These are phyloP conservation scores for Lepidochrysops patricia DNA, from an alignment of 2,888 invertebrate genomes.

Conservation along the genomic window DNA sequence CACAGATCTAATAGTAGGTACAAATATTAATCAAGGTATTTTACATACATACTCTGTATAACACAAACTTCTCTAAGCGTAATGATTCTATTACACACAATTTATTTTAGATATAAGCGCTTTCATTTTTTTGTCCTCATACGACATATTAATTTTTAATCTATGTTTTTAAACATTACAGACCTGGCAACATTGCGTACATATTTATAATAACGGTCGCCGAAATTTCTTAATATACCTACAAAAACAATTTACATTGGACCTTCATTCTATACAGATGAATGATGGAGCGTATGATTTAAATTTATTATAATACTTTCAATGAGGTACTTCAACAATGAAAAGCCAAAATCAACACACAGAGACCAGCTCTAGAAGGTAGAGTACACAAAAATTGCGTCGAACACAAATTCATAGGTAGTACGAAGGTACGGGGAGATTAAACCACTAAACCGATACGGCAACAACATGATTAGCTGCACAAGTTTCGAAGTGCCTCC, in stretches of 20 bases:
- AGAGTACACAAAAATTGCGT: constrained; percentile 41
- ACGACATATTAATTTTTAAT: constrained; percentile 36
- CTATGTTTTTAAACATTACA: constrained; percentile 36
- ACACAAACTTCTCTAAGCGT: constrained; percentile 69
- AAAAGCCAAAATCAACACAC: constrained; percentile 32
- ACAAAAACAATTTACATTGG: constrained; percentile 64
- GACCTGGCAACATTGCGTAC: constrained; percentile 38
- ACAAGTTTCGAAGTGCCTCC: background rate
- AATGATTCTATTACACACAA: constrained; percentile 69
- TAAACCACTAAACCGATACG: constrained; percentile 38
- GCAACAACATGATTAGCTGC: constrained; percentile 16
- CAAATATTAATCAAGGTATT: constrained; percentile 65
- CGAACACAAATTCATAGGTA: constrained; percentile 61
- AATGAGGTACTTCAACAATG: constrained; percentile 30
- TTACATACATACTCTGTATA: constrained; percentile 59
- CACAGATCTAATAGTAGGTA: constrained; percentile 68
- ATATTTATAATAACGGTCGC: constrained; percentile 36
- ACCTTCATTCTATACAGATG: constrained; percentile 51
- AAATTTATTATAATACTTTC: constrained; percentile 38
- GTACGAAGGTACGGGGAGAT: constrained; percentile 31
- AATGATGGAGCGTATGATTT: constrained; percentile 41
- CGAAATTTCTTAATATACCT: constrained; percentile 51
- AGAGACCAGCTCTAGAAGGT: constrained; percentile 66
- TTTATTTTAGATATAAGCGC: constrained; percentile 51
- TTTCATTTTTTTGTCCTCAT: constrained; percentile 47